These are phyloP conservation scores for Amazona finschi DNA, from an alignment of 2,797 vertebrate genomes.

Conservation along the genomic window DNA sequence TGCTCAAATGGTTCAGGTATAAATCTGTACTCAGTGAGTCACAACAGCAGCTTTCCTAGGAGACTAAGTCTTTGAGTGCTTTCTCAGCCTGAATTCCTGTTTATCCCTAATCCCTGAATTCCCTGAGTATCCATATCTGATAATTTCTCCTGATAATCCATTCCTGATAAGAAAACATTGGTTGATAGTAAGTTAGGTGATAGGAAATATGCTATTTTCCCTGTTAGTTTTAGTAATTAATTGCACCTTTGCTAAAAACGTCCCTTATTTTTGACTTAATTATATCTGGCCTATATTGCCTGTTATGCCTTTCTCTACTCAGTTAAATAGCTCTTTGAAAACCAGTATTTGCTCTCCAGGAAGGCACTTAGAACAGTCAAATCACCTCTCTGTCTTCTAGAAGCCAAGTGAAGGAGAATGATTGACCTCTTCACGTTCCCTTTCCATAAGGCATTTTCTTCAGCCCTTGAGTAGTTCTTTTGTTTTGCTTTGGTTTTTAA, in stretches of 20 bases:
- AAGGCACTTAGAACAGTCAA: not conserved
- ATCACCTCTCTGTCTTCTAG: not conserved
- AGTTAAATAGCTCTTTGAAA: slow-evolving; percentile 19
- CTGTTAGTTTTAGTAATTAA: slow-evolving; percentile 2
- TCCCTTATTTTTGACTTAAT: not conserved
- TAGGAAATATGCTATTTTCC: not conserved
- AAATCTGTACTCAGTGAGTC: not conserved
- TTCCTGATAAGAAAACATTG: not conserved
- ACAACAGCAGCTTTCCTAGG: not conserved
- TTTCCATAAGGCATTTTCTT: slow-evolving; percentile 3
- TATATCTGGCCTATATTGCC: not conserved
- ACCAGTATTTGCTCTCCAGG: not conserved
- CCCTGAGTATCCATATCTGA: not conserved
- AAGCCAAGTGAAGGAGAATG: not conserved
- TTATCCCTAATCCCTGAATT: not conserved
- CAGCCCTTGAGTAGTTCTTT: not conserved
- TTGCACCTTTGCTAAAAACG: not conserved
- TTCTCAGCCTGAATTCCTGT: not conserved
- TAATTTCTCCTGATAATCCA: not conserved
- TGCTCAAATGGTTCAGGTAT: not conserved
- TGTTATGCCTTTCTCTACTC: not conserved
- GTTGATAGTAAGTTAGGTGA: not conserved
- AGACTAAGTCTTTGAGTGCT: not conserved
- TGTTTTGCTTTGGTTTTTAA: not conserved
- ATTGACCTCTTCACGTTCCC: not conserved